Evolutionary conservation across 2,888 invertebrate species (phyloP), one percentile per base, ranked within the genome.

Genomic region (Coleophora flavipennella): DNA sequence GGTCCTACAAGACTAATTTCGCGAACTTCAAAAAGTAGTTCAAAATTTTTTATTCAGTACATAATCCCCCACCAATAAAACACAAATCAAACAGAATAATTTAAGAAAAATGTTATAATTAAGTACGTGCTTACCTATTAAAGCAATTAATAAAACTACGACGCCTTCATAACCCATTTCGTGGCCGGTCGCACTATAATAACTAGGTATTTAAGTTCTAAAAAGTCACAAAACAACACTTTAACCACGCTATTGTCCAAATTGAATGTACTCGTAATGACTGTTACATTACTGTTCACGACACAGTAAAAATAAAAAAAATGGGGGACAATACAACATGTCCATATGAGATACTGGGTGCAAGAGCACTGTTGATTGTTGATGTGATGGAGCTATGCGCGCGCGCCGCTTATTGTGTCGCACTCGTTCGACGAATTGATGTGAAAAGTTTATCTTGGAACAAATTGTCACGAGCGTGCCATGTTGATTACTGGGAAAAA

Each of bases 41-140:
- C n/a, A n/a, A n/a, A n/a, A n/a, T n/a, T n/a, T n/a, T n/a, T n/a
- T n/a, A n/a, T n/a, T n/a, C n/a, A n/a, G n/a, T n/a, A n/a, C n/a
- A n/a, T n/a, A n/a, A n/a, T n/a, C n/a, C n/a, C n/a, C n/a, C n/a
- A 29, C 8, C 8, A 42, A 39, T 29, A 35, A 28, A 39, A 39
- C 35, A 38, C 13, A 3, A 38, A 38, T 41, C 13, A 45, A n/a
- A n/a, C n/a, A n/a, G n/a, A n/a, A n/a, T n/a, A n/a, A n/a, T n/a
- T n/a, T n/a, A n/a, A n/a, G n/a, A n/a, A n/a, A n/a, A n/a, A n/a
- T n/a, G n/a, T n/a, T n/a, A n/a, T n/a, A n/a, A n/a, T n/a, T n/a
- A n/a, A n/a, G n/a, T n/a, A n/a, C n/a, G n/a, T n/a, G n/a, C 46
- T 51, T 49, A 59, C 60, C 60, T 25, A 59, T 40, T 41, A 58